Conservation (phyloP, 1,140 invertebrate genomes). For the Pentalonia nigronervosa region DNA sequence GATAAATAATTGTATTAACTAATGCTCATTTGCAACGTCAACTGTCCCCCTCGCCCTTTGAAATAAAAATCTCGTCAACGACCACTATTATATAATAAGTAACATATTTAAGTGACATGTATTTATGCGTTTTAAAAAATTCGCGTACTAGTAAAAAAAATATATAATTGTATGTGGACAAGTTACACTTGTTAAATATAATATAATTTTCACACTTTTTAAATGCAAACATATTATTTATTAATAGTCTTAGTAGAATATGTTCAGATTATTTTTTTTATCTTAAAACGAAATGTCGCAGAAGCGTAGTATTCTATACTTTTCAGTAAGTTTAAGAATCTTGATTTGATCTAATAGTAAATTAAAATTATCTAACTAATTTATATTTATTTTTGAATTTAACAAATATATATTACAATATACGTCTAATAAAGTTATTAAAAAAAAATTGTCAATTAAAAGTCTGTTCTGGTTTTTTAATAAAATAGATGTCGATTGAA, state of each 20-base stretch:
- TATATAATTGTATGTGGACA: not conserved
- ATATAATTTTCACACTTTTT: not conserved
- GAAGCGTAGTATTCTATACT: not conserved
- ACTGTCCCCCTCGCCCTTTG: not conserved
- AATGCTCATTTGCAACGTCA: not conserved
- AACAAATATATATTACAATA: no score
- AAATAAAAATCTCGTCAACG: not conserved
- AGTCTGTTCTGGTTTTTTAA: not conserved
- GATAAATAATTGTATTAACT: not conserved
- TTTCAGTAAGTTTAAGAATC: not conserved
- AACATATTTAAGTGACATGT: not conserved
- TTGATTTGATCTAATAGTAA: not conserved
- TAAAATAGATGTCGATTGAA: not conserved
- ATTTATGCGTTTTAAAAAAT: not conserved
- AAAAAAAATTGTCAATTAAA: not conserved
- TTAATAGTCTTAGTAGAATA: no score
- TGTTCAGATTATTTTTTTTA: no score
- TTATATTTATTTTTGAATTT: not conserved
- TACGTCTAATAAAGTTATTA: not conserved
- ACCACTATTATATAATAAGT: not conserved
- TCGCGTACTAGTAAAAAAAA: not conserved
- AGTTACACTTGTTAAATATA: not conserved
- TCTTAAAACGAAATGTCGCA: no score
- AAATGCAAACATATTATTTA: not conserved
- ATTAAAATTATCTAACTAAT: not conserved